Evolutionary conservation across 1,140 invertebrate genomes (phyloP).

Genomic region (Lepidurus arcticus): DNA sequence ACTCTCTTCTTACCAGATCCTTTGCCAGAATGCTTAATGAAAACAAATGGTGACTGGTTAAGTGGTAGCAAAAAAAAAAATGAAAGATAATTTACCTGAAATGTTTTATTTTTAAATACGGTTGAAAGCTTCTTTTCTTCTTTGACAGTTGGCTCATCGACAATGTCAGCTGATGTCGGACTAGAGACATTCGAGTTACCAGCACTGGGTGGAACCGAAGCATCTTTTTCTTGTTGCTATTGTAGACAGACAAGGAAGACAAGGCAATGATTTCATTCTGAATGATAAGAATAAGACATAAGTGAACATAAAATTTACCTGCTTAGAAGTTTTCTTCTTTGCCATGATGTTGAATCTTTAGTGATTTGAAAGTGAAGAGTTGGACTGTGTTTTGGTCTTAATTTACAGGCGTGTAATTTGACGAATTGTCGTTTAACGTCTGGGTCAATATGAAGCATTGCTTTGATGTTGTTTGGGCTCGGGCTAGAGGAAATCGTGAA

Average conservation of each 20-base stretch:
- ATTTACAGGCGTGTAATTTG: no score
- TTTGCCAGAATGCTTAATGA: conserved; percentile 39
- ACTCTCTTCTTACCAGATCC: conserved; percentile 56
- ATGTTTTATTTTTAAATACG: conserved; percentile 44
- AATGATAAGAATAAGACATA: no score
- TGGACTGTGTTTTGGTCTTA: neutral
- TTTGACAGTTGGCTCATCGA: conserved; percentile 29
- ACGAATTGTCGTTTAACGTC: no score
- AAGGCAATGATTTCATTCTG: neutral
- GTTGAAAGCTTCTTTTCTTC: conserved; percentile 40
- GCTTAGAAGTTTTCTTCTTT: neutral
- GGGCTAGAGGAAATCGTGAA: no score
- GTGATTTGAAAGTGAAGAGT: neutral
- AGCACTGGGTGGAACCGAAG: neutral
- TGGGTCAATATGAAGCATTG: no score
- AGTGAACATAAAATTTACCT: neutral
- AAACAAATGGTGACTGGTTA: neutral
- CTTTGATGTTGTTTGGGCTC: no score
- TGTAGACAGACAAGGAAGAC: neutral
- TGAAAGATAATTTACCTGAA: conserved; percentile 40
- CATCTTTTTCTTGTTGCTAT: neutral
- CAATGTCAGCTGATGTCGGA: conserved; percentile 6
- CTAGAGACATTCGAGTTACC: neutral
- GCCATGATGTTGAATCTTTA: neutral
- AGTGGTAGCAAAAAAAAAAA: neutral